Percentiles rank a stretch among this genome's conserved stretches.
Conservation (phyloP, 2,113 vertebrate species). For the Pteruthius melanotis region DNA sequence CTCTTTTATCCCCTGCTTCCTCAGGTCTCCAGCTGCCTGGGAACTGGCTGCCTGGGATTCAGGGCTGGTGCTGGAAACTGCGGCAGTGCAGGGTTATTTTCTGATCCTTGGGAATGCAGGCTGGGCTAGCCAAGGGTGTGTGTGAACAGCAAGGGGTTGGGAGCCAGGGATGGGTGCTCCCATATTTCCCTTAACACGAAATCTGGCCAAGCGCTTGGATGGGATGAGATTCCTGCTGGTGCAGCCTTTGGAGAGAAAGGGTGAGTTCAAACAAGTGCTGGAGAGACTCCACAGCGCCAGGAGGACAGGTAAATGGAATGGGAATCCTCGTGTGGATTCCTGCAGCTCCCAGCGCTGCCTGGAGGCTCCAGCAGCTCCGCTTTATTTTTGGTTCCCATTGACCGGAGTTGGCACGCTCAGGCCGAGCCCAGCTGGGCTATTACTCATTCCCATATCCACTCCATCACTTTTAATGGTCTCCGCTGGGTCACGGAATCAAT, state of each 20-base stretch:
- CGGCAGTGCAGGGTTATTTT: neutral
- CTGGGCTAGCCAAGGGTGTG: neutral
- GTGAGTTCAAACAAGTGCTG: neutral
- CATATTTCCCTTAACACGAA: rapidly evolving
- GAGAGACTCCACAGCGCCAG: neutral
- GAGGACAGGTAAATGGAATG: neutral
- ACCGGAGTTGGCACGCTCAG: neutral
- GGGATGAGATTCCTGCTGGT: neutral
- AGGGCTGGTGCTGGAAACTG: neutral
- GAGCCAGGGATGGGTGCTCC: neutral
- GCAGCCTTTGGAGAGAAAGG: neutral
- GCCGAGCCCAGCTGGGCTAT: neutral
- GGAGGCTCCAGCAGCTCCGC: neutral
- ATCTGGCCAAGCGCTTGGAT: rapidly evolving
- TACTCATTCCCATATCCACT: conserved; percentile 27
- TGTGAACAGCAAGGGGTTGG: neutral
- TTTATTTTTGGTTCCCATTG: neutral
- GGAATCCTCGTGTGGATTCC: neutral
- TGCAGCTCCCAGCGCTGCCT: neutral
- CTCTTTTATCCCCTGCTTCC: neutral
- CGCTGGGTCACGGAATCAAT: neutral
- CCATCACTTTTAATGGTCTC: conserved; percentile 5
- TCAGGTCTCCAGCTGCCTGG: neutral
- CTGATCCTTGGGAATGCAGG: neutral
- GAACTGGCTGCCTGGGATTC: neutral